These are phyloP conservation scores for Drosophila crucigera DNA, from an alignment of 2,888 invertebrate genomes.

Conservation along the genomic window DNA sequence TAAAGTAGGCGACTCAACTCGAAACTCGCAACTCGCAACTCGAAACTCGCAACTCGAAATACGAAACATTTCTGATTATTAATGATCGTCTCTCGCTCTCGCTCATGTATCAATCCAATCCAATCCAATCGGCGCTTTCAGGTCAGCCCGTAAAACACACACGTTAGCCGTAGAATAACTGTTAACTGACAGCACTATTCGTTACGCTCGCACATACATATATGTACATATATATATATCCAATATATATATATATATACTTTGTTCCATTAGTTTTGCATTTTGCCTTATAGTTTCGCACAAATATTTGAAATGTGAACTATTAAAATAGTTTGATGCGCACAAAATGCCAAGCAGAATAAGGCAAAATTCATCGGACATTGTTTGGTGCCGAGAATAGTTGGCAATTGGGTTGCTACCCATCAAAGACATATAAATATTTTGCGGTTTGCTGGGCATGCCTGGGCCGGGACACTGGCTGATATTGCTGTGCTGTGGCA, in stretches of 20 bases:
- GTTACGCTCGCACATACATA: background rate
- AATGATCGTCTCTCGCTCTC: constrained; percentile 72
- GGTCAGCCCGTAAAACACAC: constrained; percentile 25
- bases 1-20: constrained; percentile 75
- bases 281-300: constrained; percentile 39
- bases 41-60: constrained; percentile 11
- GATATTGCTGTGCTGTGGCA: constrained; percentile 10
- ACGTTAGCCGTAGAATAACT: background rate
- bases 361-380: constrained; percentile 53
- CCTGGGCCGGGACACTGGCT: constrained; percentile 26
- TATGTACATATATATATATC: background rate
- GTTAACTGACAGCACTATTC: constrained; percentile 2
- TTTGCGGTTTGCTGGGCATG: constrained; percentile 74
- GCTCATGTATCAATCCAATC: constrained; percentile 64
- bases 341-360: constrained; percentile 63
- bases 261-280: constrained; percentile 6
- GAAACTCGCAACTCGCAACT: constrained; percentile 14
- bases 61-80: constrained; percentile 77
- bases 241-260: background rate
- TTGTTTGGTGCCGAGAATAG: constrained; percentile 8
- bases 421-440: constrained; percentile 82
- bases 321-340: constrained; percentile 71
- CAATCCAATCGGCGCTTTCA: constrained; percentile 20
- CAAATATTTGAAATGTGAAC: constrained; percentile 73
- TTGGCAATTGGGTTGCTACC: constrained; percentile 50